phyloP scores from a whole-genome alignment of 2,113 vertebrate genomes.

The Gobio gobio region DNA sequence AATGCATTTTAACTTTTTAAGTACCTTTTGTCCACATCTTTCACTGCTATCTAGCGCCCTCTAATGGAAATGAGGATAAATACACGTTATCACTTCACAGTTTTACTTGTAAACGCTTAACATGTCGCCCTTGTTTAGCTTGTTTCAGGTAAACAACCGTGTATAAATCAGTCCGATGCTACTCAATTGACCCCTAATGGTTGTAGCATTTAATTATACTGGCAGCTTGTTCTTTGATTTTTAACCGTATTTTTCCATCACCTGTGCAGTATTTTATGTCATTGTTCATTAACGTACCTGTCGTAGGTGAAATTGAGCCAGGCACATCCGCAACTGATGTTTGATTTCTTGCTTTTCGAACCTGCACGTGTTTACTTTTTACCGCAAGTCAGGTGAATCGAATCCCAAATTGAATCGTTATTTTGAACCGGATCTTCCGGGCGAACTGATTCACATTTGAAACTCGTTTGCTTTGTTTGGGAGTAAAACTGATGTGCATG shows the following conservation, averaged over 20 bases:
- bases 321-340: too few relatives aligned
- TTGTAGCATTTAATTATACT: background rate
- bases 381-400: background rate
- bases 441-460: background rate
- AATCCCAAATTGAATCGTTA: background rate
- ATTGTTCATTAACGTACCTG: background rate
- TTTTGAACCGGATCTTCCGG: background rate
- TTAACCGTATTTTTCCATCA: background rate
- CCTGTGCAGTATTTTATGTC: background rate
- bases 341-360: background rate
- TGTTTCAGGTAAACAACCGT: background rate
- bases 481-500: background rate
- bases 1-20: background rate
- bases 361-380: background rate
- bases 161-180: background rate
- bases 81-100: too few relatives aligned
- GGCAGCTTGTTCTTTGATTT: background rate
- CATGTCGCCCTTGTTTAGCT: background rate
- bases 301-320: too few relatives aligned
- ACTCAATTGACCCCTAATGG: background rate
- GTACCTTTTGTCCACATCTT: background rate
- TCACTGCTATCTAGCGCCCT: slow-evolving; percentile 2
- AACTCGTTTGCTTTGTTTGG: background rate
- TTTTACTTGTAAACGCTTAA: background rate
- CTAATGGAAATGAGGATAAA: background rate